Evolutionary conservation across 2,888 invertebrate genomes (phyloP), one percentile per base, ranked within the genome.

Genomic region (Tromatobia lineatoria): DNA sequence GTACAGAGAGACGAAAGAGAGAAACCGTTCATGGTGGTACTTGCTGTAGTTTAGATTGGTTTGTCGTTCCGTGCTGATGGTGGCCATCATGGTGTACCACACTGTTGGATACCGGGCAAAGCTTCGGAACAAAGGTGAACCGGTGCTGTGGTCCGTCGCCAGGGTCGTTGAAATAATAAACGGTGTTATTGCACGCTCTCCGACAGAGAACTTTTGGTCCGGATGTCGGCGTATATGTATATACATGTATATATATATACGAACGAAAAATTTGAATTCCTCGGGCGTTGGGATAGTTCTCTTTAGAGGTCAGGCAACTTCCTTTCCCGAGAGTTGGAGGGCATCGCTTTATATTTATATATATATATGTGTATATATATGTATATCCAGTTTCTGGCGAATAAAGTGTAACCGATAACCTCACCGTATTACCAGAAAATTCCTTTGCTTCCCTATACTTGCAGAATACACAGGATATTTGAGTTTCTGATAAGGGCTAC

Each of bases 151-250:
- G 81, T 87, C 80, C 80, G 67, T 80, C 78, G 78, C 66, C 71
- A 74, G 80, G 77, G 88, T 91, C 88, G 90, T 90, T 92, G 89
- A 91, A 92, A 92, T 91, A 92, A 92, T 91, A 92, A 91, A 91
- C 88, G 85, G 88, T 92, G 90, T 91, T 91, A 90, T 92, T 89
- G 88, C 88, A 91, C 86, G 50, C 61, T 77, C 77, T 74, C 77
- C 69, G 54, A 67, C 80, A 57, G 71, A 34, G 78, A 78, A 82
- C 73, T 76, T 74, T 61, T 52, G 25, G 23, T 70, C 78, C 54
- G 25, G 54, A 73, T 29, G 67, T 64, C 67, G 73, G 69, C 59
- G 64, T 67, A 15, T 47, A 61, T 50, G 15, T 67, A 38, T 54
- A 29, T 59, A 77, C 13, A 8, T 67, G 23, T 47, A 52, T 57